phyloP scores from a whole-genome alignment of 1,140 invertebrate genomes.

The Lepidurus arcticus region DNA sequence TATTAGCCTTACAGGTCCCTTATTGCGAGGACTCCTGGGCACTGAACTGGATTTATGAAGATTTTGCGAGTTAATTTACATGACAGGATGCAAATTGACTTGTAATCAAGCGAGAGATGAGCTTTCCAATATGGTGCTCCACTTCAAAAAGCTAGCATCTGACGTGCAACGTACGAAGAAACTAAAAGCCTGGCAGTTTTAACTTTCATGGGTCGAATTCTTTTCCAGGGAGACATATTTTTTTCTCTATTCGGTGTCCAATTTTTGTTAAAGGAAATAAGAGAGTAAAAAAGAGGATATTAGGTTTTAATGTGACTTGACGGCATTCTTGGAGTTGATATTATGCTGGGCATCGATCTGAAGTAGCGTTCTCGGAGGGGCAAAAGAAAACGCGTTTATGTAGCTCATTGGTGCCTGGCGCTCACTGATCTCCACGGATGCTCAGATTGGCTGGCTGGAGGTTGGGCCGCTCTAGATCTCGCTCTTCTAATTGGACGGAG shows the following conservation, averaged over 20 bases:
- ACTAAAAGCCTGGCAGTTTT: neutral
- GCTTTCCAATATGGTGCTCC: conserved; percentile 14
- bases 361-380: neutral
- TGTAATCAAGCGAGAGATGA: conserved; percentile 21
- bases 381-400: neutral
- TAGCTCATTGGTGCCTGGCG: neutral
- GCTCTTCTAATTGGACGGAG: neutral
- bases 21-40: neutral
- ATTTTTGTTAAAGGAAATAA: neutral
- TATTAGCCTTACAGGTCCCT: too few species aligned
- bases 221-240: conserved; percentile 4
- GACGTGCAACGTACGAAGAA: neutral
- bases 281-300: neutral
- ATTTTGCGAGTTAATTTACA: neutral
- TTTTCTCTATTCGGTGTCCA: neutral
- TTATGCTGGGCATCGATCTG: neutral
- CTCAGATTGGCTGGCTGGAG: neutral
- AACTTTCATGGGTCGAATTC: conserved; percentile 6
- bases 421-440: neutral
- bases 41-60: neutral
- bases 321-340: neutral
- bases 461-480: neutral
- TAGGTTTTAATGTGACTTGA: neutral
- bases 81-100: conserved; percentile 13
- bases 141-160: conserved; percentile 2